Percentiles rank a stretch among this genome's conserved stretches.
Conservation (phyloP, 1,140 invertebrate genomes). For the Eurosta solidaginis region DNA sequence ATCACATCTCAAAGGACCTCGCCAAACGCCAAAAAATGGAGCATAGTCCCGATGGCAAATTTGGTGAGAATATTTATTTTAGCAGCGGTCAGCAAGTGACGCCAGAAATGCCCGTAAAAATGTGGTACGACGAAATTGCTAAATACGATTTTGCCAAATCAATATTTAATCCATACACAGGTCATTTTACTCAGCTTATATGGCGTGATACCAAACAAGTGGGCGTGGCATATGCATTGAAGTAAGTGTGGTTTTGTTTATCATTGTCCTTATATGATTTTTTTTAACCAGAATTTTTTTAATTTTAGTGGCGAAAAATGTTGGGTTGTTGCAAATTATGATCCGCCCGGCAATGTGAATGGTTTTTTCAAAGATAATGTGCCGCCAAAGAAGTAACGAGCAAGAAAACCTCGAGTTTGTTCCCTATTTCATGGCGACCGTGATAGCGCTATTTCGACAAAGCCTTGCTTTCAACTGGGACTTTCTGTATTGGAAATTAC, state of each 20-base stretch:
- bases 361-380: constrained; percentile 1
- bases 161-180: constrained; percentile 68
- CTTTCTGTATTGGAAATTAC: no score
- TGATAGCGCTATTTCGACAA: background rate
- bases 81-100: constrained; percentile 65
- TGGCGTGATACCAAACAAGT: constrained; percentile 73
- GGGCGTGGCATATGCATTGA: constrained; percentile 66
- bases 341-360: constrained; percentile 49
- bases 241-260: background rate
- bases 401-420: background rate
- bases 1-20: background rate
- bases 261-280: background rate
- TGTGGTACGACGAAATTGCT: constrained; percentile 68
- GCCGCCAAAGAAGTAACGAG: background rate
- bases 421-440: background rate
- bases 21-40: constrained; percentile 22
- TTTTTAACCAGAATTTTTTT: background rate
- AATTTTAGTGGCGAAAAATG: constrained; percentile 41
- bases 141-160: constrained; percentile 65
- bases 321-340: constrained; percentile 50
- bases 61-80: constrained; percentile 84
- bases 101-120: constrained; percentile 64
- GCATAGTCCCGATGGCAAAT: constrained; percentile 75
- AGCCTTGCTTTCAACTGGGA: no score
- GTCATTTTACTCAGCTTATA: constrained; percentile 74